Evolutionary conservation across 2,797 vertebrate genomes (phyloP), one percentile per base, ranked within the genome.

Genomic region (Serranus cabrilla): DNA sequence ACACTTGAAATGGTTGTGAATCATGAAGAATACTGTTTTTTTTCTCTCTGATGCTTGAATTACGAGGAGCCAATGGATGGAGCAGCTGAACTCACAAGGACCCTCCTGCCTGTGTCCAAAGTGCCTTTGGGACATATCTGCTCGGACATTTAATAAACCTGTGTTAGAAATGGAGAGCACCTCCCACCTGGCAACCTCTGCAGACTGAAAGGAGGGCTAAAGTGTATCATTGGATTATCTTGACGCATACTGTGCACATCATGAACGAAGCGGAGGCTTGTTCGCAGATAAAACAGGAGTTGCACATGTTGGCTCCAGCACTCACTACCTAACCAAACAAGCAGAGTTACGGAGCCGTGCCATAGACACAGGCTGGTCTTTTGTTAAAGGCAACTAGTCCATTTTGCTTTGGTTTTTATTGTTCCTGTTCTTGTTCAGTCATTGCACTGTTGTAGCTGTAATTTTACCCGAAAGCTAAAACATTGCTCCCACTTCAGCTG

Each of bases 121-220:
- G 91, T 93, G 90, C 90, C 90, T 93, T 89, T 66, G 64, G 75
- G 89, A 87, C 82, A 74, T 85, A 71, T 81, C 76, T 79, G 74
- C 74, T 75, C 39, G 51, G 81, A 87, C 82, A 89, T 70, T 71
- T 43, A 16, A 62, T 54, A 58, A 80, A 73, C 60, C 74, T 74
- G 65, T 42, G 73, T 58, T 63, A 50, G 75, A 77, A 52, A 64
- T 7, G 39, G 64, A 68, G 75, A 42, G 46, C 0, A 10, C 67
- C 67, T 78, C 40, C 10, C 23, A 43, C 16, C 16, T 60, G 47
- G 63, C 69, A 13, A 16, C 79, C 50, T 54, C 57, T 16, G 42
- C 52, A 59, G 71, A 71, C 82, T 82, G 46, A 39, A 70, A 65
- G 43, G 76, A 89, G 74, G 71, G 80, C 67, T 73, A 40, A 85